A percentile compares a stretch with the other conserved stretches of the same genome.
These are phyloP conservation scores for Gopherus flavomarginatus DNA, from an alignment of 2,113 vertebrate species.

Conservation along the genomic window DNA sequence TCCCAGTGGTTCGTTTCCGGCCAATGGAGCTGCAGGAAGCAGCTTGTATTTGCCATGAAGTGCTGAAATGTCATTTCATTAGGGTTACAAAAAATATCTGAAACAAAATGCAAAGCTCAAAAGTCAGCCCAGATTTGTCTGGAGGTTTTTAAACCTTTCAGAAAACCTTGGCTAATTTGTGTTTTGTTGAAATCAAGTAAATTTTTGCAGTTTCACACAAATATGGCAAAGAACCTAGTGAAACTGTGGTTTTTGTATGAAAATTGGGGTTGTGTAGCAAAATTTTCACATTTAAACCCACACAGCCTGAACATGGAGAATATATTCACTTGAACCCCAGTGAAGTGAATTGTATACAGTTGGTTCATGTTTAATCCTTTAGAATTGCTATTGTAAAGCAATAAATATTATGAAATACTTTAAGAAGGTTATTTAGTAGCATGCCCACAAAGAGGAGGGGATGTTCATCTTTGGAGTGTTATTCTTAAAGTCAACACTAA, in stretches of 20 bases:
- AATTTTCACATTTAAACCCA: neutral
- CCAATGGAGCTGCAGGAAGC: too few species aligned
- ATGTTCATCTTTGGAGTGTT: neutral
- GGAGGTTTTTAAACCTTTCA: neutral
- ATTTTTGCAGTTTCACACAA: neutral
- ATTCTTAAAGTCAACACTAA: neutral
- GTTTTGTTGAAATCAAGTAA: neutral
- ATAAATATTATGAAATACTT: neutral
- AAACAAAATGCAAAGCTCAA: neutral
- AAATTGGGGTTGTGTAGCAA: neutral
- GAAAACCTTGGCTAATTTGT: neutral
- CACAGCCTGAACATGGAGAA: neutral
- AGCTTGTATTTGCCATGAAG: neutral
- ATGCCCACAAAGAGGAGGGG: neutral
- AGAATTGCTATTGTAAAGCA: neutral
- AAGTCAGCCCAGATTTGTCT: neutral
- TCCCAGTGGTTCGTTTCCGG: too few species aligned
- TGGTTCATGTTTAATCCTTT: neutral
- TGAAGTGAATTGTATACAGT: neutral
- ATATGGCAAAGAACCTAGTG: neutral
- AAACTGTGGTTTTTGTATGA: neutral
- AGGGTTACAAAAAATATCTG: neutral
- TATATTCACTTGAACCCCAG: neutral
- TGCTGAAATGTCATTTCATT: neutral
- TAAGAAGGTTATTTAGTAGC: neutral